Evolutionary conservation across 2,888 invertebrate species (phyloP), one percentile per base, ranked within the genome.

Genomic region (Lithophane socia): DNA sequence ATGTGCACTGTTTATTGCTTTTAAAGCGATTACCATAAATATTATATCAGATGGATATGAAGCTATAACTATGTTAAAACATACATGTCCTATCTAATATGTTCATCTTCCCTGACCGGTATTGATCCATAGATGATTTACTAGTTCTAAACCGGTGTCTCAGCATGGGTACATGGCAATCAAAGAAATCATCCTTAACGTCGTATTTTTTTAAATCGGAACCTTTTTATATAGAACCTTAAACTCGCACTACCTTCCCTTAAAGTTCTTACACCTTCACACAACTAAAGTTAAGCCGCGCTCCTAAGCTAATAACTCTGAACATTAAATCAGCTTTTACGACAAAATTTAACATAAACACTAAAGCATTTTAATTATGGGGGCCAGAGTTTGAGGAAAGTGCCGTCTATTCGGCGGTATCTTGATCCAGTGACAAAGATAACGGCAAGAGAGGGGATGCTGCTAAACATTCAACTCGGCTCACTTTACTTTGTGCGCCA

Each of bases 281-380:
- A 68, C 75, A 79, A 71, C 73, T 75, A 73, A 69, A 66, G 68
- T 56, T 61, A 73, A 82, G 47, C 64, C 79, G 49, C 67, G 79
- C 64, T 54, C 64, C 85, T 68, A 12, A 80, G 79, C 86, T 76
- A 75, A 84, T 77, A 86, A 80, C 80, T 82, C 75, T 54, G 24
- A 82, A 82, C 86, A 78, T 86, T 79, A 84, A 86, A 79, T 74
- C 77, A 86, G 75, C 70, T 79, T 86, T 86, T 82, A 84, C 82
- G 83, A 81, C 85, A 73, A 71, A 86, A 75, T 86, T 87, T 83
- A 77, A 76, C 85, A 85, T 79, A 83, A 86, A 87, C 83, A 87
- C 81, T 87, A 86, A 87, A 85, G 74, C 79, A 87, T 86, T 85
- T 85, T 86, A 87, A 86, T 87, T 81, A 86, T 82, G 72, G 79